These are phyloP conservation scores for Peribatodes rhomboidaria DNA, from an alignment of 2,888 invertebrate genomes.

Conservation along the genomic window DNA sequence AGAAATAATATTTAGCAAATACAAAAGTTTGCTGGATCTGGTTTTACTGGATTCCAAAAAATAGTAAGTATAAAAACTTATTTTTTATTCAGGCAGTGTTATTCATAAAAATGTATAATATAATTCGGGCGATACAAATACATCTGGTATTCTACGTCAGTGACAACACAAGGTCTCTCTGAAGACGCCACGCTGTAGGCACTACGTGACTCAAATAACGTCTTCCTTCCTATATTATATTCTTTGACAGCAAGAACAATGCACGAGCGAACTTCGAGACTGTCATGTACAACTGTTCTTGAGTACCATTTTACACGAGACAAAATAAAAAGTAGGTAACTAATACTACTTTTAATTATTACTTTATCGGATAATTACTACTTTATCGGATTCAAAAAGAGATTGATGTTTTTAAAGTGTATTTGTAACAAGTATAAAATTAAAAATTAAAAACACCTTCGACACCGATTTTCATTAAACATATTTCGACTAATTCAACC, in stretches of 20 bases:
- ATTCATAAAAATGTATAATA: conserved; percentile 20
- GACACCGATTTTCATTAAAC: too few species aligned
- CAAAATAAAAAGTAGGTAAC: too few species aligned
- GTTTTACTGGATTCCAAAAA: too few species aligned
- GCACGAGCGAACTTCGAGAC: conserved; percentile 18
- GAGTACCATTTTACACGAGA: neutral
- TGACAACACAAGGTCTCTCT: conserved; percentile 28
- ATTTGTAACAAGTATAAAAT: too few species aligned
- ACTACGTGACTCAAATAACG: conserved; percentile 33
- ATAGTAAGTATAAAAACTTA: neutral
- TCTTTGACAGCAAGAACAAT: conserved; percentile 28
- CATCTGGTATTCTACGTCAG: conserved; percentile 31
- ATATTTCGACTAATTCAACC: too few species aligned
- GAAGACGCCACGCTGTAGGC: conserved; percentile 26
- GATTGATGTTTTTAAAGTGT: too few species aligned
- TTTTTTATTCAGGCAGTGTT: conserved; percentile 1
- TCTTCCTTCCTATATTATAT: conserved; percentile 6
- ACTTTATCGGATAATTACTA: too few species aligned
- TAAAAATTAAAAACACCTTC: too few species aligned
- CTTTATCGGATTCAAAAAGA: too few species aligned
- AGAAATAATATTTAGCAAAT: too few species aligned
- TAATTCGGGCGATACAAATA: conserved; percentile 16
- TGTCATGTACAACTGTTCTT: conserved; percentile 20
- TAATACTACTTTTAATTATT: too few species aligned
- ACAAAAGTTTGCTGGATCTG: too few species aligned